A percentile compares a stretch with the other conserved stretches of the same genome.
phyloP scores from a whole-genome alignment of 2,888 invertebrate genomes.

The Rhimphoctona megacephalus region DNA sequence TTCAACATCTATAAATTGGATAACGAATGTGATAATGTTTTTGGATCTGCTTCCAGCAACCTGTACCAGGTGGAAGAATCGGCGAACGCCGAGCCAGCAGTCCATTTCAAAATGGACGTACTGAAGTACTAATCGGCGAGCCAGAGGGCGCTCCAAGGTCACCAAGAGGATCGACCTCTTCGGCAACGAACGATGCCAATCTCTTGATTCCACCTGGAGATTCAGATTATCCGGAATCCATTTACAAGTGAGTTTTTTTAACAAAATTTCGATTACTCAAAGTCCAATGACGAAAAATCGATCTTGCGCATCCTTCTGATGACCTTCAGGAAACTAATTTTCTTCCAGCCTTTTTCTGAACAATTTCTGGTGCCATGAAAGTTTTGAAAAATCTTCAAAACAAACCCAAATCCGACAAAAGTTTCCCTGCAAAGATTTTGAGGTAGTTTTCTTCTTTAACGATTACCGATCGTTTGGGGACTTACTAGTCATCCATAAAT shows the following conservation, averaged over 20 bases:
- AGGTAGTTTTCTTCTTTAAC: slow-evolving; percentile 57
- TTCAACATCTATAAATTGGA: not conserved
- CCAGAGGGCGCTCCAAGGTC: slow-evolving; percentile 84
- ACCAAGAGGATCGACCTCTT: slow-evolving; percentile 83
- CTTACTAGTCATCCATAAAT: not conserved
- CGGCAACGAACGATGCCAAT: slow-evolving; percentile 81
- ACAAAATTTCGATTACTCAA: not conserved
- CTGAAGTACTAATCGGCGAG: slow-evolving; percentile 91
- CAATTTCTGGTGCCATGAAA: not conserved
- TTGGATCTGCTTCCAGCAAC: slow-evolving; percentile 71
- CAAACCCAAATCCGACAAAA: not conserved
- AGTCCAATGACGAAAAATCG: not conserved
- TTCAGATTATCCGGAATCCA: slow-evolving; percentile 80
- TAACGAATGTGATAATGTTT: not conserved
- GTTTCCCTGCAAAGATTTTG: not conserved
- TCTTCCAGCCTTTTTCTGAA: not conserved
- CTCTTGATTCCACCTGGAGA: slow-evolving; percentile 79
- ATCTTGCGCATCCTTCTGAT: not conserved
- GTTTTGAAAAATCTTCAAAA: not conserved
- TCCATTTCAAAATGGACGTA: slow-evolving; percentile 90
- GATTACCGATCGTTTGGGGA: slow-evolving; percentile 45
- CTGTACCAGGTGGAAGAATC: slow-evolving; percentile 80
- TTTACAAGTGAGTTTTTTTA: slow-evolving; percentile 78
- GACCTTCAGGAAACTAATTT: not conserved
- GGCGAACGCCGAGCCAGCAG: slow-evolving; percentile 86